Conservation (phyloP, 2,888 invertebrate species). For the Phaedon cochleariae region DNA sequence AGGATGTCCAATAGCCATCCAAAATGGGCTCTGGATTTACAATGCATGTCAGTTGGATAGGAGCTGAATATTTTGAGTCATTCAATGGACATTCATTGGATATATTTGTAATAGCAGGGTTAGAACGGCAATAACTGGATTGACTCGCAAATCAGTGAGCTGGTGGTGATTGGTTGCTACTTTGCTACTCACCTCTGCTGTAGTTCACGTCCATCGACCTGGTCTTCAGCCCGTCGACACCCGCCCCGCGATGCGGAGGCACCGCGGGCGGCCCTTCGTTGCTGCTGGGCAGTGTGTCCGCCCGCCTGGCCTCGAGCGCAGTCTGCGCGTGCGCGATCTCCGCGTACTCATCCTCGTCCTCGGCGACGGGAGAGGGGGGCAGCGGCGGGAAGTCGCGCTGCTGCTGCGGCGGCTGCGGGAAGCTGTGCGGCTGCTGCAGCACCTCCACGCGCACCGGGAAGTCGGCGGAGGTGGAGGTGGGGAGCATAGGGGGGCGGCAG, state of each 20-base stretch:
- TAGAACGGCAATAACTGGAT: too few relatives aligned
- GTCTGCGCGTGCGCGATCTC: conserved; percentile 69
- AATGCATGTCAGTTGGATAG: too few relatives aligned
- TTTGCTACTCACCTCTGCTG: conserved; percentile 63
- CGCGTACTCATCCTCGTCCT: conserved; percentile 78
- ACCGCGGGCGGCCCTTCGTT: conserved; percentile 74
- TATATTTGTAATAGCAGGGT: too few relatives aligned
- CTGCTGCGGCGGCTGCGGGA: conserved; percentile 59
- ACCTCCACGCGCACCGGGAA: conserved; percentile 64
- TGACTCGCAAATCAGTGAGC: too few relatives aligned
- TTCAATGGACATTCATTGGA: too few relatives aligned
- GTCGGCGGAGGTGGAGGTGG: conserved; percentile 64
- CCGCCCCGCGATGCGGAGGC: conserved; percentile 74
- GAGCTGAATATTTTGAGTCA: too few relatives aligned
- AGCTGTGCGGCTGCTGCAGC: conserved; percentile 71
- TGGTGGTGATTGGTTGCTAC: too few relatives aligned
- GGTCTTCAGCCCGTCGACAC: conserved; percentile 78
- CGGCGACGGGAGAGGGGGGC: conserved; percentile 85
- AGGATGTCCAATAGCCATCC: too few relatives aligned
- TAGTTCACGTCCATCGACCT: conserved; percentile 87
- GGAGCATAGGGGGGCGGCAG: conserved; percentile 44
- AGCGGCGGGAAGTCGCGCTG: conserved; percentile 79
- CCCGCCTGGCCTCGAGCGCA: conserved; percentile 60
- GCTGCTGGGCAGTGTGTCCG: conserved; percentile 66
- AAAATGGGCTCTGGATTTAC: too few relatives aligned